Percentiles rank a stretch among this genome's conserved stretches.
phyloP scores from a whole-genome alignment of 2,113 vertebrate genomes.

The Cygnus atratus region DNA sequence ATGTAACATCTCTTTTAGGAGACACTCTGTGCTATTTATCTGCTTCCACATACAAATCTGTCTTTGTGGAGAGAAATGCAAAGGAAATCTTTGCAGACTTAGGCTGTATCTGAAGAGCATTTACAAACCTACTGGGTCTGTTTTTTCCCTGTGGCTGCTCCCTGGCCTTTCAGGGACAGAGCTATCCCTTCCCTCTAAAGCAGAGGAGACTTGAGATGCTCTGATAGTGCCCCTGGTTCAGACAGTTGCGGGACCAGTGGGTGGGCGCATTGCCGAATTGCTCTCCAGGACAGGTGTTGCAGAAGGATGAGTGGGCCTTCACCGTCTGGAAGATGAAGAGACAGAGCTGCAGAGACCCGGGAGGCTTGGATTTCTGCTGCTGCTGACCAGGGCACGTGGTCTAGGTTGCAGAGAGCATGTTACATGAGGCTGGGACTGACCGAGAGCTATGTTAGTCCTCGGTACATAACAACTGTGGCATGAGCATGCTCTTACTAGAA shows the following conservation, averaged over 20 bases:
- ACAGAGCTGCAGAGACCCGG: fast-evolving
- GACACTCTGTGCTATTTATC: background rate
- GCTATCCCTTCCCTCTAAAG: background rate
- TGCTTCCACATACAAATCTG: background rate
- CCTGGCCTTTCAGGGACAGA: background rate
- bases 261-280: background rate
- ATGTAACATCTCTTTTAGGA: background rate
- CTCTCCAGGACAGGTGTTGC: fast-evolving
- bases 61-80: fast-evolving
- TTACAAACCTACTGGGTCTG: fast-evolving
- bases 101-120: background rate
- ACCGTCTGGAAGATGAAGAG: fast-evolving
- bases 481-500: fast-evolving
- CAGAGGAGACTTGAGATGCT: background rate
- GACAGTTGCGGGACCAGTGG: fast-evolving
- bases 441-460: background rate
- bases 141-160: background rate
- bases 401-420: too few relatives aligned
- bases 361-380: fast-evolving
- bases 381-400: background rate
- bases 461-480: fast-evolving
- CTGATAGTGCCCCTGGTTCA: fast-evolving
- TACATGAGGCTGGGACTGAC: background rate
- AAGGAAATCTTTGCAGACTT: background rate
- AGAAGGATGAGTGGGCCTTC: fast-evolving